Evolutionary conservation across 2,113 vertebrate genomes (phyloP), one percentile per base, ranked within the genome.

Genomic region (Toxotes chatareus): DNA sequence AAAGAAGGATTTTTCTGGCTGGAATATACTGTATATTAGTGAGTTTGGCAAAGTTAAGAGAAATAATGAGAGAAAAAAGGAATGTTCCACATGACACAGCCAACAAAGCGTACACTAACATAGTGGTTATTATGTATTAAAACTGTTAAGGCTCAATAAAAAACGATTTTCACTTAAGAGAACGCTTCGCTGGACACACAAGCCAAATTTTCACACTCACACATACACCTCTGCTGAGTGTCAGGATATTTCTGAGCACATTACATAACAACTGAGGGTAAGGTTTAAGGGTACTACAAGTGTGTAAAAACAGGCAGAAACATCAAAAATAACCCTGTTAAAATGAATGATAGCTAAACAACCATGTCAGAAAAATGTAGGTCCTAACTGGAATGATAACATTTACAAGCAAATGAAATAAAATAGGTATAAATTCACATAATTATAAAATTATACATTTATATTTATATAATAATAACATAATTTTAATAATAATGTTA

Each of bases 191-290:
- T 76, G 56, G 49, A 72, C 38, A 69, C 62, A 61, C 23, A 8
- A 70, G 60, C 71, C 70, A 85, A 64, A 62, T 81, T 73, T 88
- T 73, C 34, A 82, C 66, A 80, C 70, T 76, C 74, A 53, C 47
- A 23, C 87, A 82, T 47, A 79, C 81, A 80, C 82, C 73, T 80
- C 87, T 82, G 82, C 87, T 69, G 57, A 72, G 32, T 46, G 82
- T 74, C 1, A 21, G 74, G 78, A 75, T 82, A 84, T 83, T 27
- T 87, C 76, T 86, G 67, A 88, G 86, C 59, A 88, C 27, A 51
- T 90, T 93, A 83, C 76, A 51, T 83, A 89, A 90, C 76, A 83
- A 69, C 32, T 44, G 47, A 36, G 74, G 75, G 47, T 83, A n/a
- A 67, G 68, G 88, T 80, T 87, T 83, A 88, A 90, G 76, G 51